Evolutionary conservation across 2,888 invertebrate genomes (phyloP).

Genomic region (Hirtodrosophila cameraria): DNA sequence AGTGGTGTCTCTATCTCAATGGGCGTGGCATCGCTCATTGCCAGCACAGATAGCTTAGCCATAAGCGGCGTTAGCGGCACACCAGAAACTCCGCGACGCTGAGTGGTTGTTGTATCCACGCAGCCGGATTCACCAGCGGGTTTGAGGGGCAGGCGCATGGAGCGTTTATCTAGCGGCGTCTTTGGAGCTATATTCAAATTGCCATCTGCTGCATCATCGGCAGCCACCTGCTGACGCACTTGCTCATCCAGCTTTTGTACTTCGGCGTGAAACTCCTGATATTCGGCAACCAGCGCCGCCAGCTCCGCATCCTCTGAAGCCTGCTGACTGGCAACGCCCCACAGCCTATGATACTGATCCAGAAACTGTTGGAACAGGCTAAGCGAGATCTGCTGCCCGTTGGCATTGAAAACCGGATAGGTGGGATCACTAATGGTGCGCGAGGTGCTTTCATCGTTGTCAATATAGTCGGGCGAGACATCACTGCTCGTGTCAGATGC

Average conservation of each 20-base stretch:
- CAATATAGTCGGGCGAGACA: conserved; percentile 73
- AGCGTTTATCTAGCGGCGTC: conserved; percentile 78
- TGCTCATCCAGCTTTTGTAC: conserved; percentile 84
- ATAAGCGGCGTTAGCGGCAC: conserved; percentile 92
- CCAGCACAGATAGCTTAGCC: conserved; percentile 91
- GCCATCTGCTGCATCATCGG: conserved; percentile 57
- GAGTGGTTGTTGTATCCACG: conserved; percentile 19
- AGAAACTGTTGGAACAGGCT: conserved; percentile 89
- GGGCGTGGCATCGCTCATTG: conserved; percentile 89
- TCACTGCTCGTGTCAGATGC: conserved; percentile 26
- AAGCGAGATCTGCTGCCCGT: conserved; percentile 90
- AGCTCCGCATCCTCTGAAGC: conserved; percentile 75
- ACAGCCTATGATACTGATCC: conserved; percentile 87
- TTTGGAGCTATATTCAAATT: conserved; percentile 73
- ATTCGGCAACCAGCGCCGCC: conserved; percentile 74
- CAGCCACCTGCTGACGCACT: conserved; percentile 63
- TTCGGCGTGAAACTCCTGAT: conserved; percentile 81
- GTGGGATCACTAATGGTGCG: conserved; percentile 92
- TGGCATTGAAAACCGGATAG: conserved; percentile 90
- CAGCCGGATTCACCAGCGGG: conserved; percentile 84
- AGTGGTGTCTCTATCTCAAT: conserved; percentile 82
- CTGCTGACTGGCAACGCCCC: conserved; percentile 75
- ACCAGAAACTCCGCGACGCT: conserved; percentile 85
- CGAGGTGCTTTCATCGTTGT: conserved; percentile 75
- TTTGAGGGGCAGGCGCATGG: conserved; percentile 89